A percentile compares a stretch with the other conserved stretches of the same genome.
Conservation (phyloP, 2,797 vertebrate genomes). For the Chanos chanos region DNA sequence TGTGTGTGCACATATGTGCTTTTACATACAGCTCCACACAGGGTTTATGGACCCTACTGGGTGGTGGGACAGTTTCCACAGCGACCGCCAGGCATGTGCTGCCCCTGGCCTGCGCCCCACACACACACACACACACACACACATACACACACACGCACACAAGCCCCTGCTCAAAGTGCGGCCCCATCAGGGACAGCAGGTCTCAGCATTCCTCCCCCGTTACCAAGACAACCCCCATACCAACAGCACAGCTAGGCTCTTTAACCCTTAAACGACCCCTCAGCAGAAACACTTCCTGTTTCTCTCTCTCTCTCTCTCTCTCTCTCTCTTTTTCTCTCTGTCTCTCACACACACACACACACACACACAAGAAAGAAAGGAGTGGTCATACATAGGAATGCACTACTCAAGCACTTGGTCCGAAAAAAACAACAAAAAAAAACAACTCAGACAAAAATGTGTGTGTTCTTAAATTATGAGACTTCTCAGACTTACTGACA, state of each 20-base stretch:
- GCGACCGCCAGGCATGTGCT: constrained; percentile 45
- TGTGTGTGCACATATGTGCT: constrained; percentile 25
- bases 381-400: too few species aligned
- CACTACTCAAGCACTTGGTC: too few species aligned
- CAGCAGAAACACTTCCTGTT: constrained; percentile 69
- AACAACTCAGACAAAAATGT: too few species aligned
- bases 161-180: constrained; percentile 60
- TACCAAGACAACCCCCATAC: constrained; percentile 75
- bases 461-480: too few species aligned
- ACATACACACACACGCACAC: constrained; percentile 51
- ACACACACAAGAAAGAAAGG: constrained; percentile 5
- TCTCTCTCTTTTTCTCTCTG: neutral
- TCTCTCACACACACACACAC: neutral
- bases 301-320: constrained; percentile 4
- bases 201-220: constrained; percentile 76
- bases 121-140: constrained; percentile 17
- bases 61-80: constrained; percentile 40
- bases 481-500: neutral
- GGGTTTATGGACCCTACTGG: constrained; percentile 17
- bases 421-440: too few species aligned
- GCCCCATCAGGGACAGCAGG: constrained; percentile 66
- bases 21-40: too few species aligned
- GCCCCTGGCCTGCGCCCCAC: constrained; percentile 44
- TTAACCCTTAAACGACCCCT: constrained; percentile 75
- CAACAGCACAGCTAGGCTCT: constrained; percentile 68